These are phyloP conservation scores for Thera britannica DNA, from an alignment of 2,888 invertebrate species.

Conservation along the genomic window DNA sequence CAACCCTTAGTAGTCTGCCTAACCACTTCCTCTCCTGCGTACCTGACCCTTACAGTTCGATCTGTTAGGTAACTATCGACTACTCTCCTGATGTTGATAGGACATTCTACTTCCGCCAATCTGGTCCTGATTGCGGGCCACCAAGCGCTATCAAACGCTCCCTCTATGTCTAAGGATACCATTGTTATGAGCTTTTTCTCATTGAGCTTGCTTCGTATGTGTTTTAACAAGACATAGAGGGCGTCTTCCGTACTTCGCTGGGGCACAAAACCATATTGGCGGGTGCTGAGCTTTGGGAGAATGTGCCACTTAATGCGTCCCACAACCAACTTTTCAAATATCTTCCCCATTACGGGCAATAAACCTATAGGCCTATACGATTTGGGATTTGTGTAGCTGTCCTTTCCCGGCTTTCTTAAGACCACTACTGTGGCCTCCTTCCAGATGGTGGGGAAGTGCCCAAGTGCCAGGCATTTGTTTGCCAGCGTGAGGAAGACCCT, in stretches of 20 bases:
- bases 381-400: too few relatives aligned
- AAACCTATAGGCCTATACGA: too few relatives aligned
- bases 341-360: background rate
- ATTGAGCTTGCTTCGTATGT: background rate
- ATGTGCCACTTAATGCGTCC: background rate
- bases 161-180: too few relatives aligned
- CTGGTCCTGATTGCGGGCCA: background rate
- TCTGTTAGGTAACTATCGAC: background rate
- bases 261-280: background rate
- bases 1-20: background rate
- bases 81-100: background rate
- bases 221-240: background rate
- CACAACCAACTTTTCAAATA: background rate
- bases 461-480: background rate
- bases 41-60: background rate
- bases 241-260: background rate
- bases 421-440: background rate
- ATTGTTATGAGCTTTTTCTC: background rate
- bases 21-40: background rate
- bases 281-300: background rate
- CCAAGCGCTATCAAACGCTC: background rate
- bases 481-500: background rate
- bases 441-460: background rate
- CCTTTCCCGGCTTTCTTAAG: too few relatives aligned
- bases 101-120: background rate